Evolutionary conservation across 2,797 vertebrate species (phyloP), one percentile per base, ranked within the genome.

Genomic region (Enteromius mattozi): DNA sequence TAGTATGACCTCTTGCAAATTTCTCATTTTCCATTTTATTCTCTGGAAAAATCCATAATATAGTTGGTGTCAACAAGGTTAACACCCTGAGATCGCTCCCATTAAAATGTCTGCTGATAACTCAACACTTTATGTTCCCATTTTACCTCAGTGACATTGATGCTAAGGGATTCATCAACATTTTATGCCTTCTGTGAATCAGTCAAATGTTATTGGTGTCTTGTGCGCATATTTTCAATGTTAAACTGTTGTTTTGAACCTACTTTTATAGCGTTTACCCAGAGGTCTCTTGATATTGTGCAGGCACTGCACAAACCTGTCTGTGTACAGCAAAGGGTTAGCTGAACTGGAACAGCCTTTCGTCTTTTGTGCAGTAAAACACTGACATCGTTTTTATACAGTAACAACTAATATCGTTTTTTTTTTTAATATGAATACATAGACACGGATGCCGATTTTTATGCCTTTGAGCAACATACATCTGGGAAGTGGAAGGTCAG

Each of bases 401-500:
- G 65, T 54, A 82, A 86, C 19, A 27, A 70, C 54, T 68, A 16
- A 63, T 14, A 84, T 24, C 3, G 9, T 76, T 65, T 54, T 16
- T 54, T 33, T 19, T 19, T 51, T 12, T 47, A 12, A 74, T 74
- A 69, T 56, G 75, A 84, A 86, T 78, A 86, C 54, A 69, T 42
- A 72, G 77, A 87, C 90, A 90, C 49, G 59, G 69, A 63, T 87
- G 75, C 47, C 51, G 79, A 82, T 88, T 86, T 84, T 88, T 42
- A 82, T 85, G 80, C 82, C 82, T 89, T 78, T 68, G 80, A 87
- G 86, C 83, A 68, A 80, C 78, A 81, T 63, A 59, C 59, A 87
- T 82, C 45, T 24, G 47, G 63, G 85, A 84, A 86, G 80, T 45
- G 86, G 87, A 90, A 89, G 88, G 88, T 89, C 88, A 88, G 69